These are phyloP conservation scores for Torymus tubicola DNA, from an alignment of 2,888 invertebrate species.

Conservation along the genomic window DNA sequence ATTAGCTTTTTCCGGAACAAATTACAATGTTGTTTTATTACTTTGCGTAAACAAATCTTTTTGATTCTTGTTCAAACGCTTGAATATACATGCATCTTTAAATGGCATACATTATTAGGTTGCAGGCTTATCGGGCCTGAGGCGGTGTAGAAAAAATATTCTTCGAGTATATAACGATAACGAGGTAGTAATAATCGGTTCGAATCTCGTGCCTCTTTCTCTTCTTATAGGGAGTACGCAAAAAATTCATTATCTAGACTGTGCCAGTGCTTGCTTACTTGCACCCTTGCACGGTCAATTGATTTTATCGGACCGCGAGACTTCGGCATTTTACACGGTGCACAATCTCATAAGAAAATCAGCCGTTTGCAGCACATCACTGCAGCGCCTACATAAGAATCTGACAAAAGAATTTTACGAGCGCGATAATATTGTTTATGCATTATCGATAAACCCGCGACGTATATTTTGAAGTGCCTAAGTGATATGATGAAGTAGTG, in stretches of 20 bases:
- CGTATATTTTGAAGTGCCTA: conserved; percentile 52
- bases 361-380: background rate
- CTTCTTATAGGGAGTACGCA: background rate
- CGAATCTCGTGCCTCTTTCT: background rate
- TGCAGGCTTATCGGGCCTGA: conserved; percentile 35
- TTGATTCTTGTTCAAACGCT: too few species aligned
- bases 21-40: too few species aligned
- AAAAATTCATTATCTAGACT: conserved; percentile 58
- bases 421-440: conserved; percentile 56
- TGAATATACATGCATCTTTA: too few species aligned
- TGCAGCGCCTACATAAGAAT: conserved; percentile 8
- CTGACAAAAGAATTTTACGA: conserved; percentile 59
- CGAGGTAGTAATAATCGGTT: conserved; percentile 72
- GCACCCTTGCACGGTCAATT: conserved; percentile 32
- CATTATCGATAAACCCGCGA: conserved; percentile 50
- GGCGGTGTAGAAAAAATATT: background rate
- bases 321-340: conserved; percentile 29
- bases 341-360: conserved; percentile 45
- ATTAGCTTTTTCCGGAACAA: too few species aligned
- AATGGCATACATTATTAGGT: too few species aligned
- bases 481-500: conserved; percentile 42
- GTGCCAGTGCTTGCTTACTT: background rate
- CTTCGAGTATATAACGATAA: conserved; percentile 65
- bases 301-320: conserved; percentile 54
- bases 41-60: too few species aligned